Percentiles rank a stretch among this genome's conserved stretches.
These are phyloP conservation scores for Diplolepis rosae DNA, from an alignment of 2,888 invertebrate species.

Conservation along the genomic window DNA sequence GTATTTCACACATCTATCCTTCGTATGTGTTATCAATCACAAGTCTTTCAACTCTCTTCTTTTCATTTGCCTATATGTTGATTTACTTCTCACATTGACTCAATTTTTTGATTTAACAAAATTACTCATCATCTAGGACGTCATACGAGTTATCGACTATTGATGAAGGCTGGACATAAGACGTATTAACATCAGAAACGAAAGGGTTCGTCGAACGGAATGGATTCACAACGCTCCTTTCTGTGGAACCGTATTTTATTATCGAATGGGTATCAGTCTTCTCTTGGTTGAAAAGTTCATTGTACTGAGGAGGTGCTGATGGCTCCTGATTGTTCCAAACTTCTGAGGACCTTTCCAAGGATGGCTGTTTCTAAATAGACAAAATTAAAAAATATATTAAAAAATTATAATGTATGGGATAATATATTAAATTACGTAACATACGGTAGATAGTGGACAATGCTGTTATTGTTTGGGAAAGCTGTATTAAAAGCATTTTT, in stretches of 20 bases:
- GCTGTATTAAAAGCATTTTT: too few relatives aligned
- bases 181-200: slow-evolving; percentile 62
- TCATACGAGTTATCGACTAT: slow-evolving; percentile 76
- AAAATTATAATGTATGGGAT: too few relatives aligned
- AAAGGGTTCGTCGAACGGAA: slow-evolving; percentile 71
- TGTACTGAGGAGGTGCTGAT: slow-evolving; percentile 45
- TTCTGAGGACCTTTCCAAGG: slow-evolving; percentile 56
- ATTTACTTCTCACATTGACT: not conserved
- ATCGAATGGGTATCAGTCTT: slow-evolving; percentile 61
- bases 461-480: too few relatives aligned
- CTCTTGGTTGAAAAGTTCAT: slow-evolving; percentile 35
- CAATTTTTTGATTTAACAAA: not conserved
- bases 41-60: not conserved
- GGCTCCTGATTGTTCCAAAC: slow-evolving; percentile 61
- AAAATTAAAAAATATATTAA: not conserved
- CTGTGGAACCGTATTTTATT: slow-evolving; percentile 68
- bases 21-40: not conserved
- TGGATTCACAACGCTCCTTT: slow-evolving; percentile 60
- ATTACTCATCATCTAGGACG: slow-evolving; percentile 76
- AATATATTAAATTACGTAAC: too few relatives aligned
- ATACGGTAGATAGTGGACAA: too few relatives aligned
- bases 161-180: slow-evolving; percentile 70
- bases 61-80: not conserved
- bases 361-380: slow-evolving; percentile 66
- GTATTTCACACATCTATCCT: not conserved